Conservation (phyloP, 1,140 invertebrate species). For the Panulirus ornatus region DNA sequence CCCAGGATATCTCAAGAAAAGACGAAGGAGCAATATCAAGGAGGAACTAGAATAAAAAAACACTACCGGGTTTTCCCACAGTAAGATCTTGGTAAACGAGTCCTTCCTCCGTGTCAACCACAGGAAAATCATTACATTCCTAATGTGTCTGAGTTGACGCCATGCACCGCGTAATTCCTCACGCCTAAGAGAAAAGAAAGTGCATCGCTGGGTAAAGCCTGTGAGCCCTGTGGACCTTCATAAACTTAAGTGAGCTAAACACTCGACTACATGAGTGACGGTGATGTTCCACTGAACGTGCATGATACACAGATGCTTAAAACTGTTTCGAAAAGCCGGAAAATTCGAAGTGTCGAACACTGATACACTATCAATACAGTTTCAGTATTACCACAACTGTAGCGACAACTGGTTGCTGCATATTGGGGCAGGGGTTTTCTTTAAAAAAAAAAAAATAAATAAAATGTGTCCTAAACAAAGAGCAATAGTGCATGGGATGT, state of each 20-base stretch:
- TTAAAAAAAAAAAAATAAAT: no score
- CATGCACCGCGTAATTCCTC: neutral
- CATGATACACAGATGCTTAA: conserved; percentile 49
- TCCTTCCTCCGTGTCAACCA: neutral
- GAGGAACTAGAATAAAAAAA: neutral
- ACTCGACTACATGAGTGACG: conserved; percentile 33
- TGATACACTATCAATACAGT: conserved; percentile 32
- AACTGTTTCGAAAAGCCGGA: conserved; percentile 16
- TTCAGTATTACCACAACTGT: conserved; percentile 40
- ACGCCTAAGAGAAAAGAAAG: neutral
- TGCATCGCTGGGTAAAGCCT: neutral
- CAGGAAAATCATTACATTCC: neutral
- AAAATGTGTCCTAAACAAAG: conserved; percentile 3
- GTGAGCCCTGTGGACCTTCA: conserved; percentile 3
- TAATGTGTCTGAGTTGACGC: neutral
- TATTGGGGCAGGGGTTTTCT: neutral
- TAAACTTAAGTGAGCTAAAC: neutral
- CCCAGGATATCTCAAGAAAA: neutral
- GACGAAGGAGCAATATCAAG: neutral
- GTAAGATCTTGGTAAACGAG: neutral
- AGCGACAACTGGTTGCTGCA: neutral
- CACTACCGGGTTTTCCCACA: neutral
- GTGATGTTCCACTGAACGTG: conserved; percentile 25
- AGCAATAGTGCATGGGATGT: conserved; percentile 2
- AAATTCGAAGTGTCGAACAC: conserved; percentile 25